Base-by-base conservation (phyloP, 2,888 invertebrate species). In the Labia minor region DNA sequence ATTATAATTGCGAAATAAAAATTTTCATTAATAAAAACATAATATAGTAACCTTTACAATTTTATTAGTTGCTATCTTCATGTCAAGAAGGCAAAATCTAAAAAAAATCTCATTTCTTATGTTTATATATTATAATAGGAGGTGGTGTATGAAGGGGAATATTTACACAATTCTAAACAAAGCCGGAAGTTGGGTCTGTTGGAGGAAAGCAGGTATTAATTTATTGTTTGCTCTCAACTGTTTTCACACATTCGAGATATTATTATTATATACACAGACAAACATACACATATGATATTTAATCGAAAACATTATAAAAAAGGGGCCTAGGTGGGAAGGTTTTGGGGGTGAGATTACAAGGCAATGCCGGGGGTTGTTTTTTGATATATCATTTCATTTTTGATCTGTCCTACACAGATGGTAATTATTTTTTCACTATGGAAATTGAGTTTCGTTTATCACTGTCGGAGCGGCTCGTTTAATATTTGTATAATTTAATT, bases 361-460 rank as follows among this genome's bases (percentile, higher is more conserved):
- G 26, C 4, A 26, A 8, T 3, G 4, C 3, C 6, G 49, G 49
- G 49, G 16, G 49, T 11, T 16, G 14, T 49, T 49, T 49, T 49
- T 49, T 49, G 49, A 49, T 49, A 14, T 49, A 49, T 49, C 49
- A 49, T 49, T 49, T 49, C 49, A 49, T 49, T 49, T 49, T 49
- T 49, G 49, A 49, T 49, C 49, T 49, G 49, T 49, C 49, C n/a
- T 16, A 49, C n/a, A 49, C 49, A 49, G 49, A 49, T 49, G 49
- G 6, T 49, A 49, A 49, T 49, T 49, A 49, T 49, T 49, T 49
- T 49, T 49, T 49, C 49, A 49, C 49, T 49, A 49, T 49, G 49
- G 49, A 49, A 49, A 49, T 49, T 49, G 49, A 49, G 49, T 49
- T 49, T 49, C 49, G 49, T 49, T 49, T 49, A 49, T 49, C 49